Conservation (phyloP, 2,113 vertebrate genomes). For the Myotis brandtii region DNA sequence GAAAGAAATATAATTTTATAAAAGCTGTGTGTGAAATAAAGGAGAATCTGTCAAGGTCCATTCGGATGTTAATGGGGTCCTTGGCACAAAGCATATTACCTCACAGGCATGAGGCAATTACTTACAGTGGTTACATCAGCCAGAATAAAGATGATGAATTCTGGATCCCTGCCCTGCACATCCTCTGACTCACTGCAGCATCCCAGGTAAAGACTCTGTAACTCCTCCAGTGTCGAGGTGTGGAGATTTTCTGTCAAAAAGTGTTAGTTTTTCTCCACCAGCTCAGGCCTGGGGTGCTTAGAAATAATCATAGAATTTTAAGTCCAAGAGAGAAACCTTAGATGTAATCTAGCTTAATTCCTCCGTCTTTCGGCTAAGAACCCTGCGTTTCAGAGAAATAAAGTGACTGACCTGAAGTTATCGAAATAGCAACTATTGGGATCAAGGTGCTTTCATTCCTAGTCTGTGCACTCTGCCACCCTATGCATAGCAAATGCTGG, state of each 20-base stretch:
- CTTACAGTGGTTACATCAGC: constrained; percentile 72
- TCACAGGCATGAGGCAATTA: constrained; percentile 71
- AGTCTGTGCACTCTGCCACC: not conserved
- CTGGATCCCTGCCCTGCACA: constrained; percentile 29
- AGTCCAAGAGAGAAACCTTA: not conserved
- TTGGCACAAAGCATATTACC: constrained; percentile 59
- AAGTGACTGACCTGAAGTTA: not conserved
- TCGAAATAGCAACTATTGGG: not conserved
- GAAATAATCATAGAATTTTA: not conserved
- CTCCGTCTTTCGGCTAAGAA: constrained; percentile 3
- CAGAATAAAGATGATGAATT: constrained; percentile 64
- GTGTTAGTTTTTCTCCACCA: not conserved
- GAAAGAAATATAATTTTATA: constrained; percentile 32
- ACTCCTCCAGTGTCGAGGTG: not conserved
- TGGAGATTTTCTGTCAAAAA: not conserved
- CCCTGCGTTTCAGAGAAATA: constrained; percentile 1
- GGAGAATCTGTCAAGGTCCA: constrained; percentile 33
- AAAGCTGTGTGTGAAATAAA: constrained; percentile 47
- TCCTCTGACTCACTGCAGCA: constrained; percentile 54
- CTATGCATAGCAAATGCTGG: not conserved
- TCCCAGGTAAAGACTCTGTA: constrained; percentile 12
- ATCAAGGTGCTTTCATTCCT: not conserved
- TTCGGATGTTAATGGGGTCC: constrained; percentile 32
- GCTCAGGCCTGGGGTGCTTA: not conserved
- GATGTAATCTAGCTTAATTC: constrained; percentile 12